phyloP scores from a whole-genome alignment of 2,888 invertebrate genomes.

The Dasysyrphus tricinctus region DNA sequence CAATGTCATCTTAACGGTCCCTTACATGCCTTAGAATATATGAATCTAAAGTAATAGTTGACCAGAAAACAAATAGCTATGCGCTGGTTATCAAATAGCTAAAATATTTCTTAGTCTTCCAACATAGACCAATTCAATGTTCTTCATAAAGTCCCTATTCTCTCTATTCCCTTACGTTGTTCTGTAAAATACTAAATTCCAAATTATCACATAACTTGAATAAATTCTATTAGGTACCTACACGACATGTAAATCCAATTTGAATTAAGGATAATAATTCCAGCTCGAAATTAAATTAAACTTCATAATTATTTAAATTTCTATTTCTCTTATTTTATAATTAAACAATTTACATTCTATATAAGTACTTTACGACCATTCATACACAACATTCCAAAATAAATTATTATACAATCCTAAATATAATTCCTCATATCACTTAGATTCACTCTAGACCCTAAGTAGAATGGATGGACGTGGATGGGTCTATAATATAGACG shows the following conservation, averaged over 20 bases:
- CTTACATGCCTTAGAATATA: too few relatives aligned
- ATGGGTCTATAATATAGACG: neutral
- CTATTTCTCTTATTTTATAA: neutral
- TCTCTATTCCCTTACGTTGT: too few relatives aligned
- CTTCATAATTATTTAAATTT: neutral
- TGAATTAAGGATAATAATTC: neutral
- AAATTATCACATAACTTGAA: neutral
- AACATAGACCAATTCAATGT: too few relatives aligned
- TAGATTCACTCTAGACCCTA: neutral
- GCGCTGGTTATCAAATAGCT: too few relatives aligned
- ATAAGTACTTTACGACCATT: neutral
- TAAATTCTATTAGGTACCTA: neutral
- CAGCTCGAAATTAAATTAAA: neutral
- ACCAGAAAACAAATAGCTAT: too few relatives aligned
- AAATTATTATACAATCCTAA: conserved; percentile 16
- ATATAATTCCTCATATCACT: neutral
- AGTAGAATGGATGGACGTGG: neutral
- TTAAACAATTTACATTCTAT: conserved; percentile 9
- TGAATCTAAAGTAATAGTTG: too few relatives aligned
- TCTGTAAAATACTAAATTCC: neutral
- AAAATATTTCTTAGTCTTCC: too few relatives aligned
- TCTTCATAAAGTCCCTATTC: too few relatives aligned
- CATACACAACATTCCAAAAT: conserved; percentile 1
- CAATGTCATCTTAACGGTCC: too few relatives aligned
- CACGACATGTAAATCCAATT: neutral